Base-by-base conservation (phyloP, 2,888 invertebrate genomes). In the Lepidocyrtoides sp. region DNA sequence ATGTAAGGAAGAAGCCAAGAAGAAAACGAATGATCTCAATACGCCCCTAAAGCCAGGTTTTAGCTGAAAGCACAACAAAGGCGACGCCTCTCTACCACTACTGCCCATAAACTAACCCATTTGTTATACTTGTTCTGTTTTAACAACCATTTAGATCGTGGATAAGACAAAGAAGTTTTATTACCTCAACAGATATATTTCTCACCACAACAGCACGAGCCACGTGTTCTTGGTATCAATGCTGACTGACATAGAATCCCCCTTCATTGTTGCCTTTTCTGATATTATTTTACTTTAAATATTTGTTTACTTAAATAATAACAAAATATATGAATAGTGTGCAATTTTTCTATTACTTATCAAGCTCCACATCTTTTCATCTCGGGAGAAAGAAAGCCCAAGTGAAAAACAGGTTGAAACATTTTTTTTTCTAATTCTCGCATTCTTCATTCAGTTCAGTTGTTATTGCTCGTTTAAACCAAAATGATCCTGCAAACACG, bases 91-190 rank as follows among this genome's bases (percentile, higher is more conserved):
- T 57, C 54, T 14, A 23, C 79, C 77, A 77, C 51, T 51, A 51
- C 26, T 72, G 23, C 72, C 72, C 48, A 75, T 77, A 63, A 87
- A 87, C 88, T 82, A 83, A 83, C 29, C 89, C 89, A 83, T 89
- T 89, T 89, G 89, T 83, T 90, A 75, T 84, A 44, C 66, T 84
- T 90, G 77, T 90, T 69, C 17, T 69, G 32, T 17, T 29, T 66
- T 51, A 84, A 66, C 54, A 36, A 54, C 89, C 66, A 90, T 90
- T 90, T 77, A 90, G 89, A 90, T 90, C 51, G 66, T 20, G 84
- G 89, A 90, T 90, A 90, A 90, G 89, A 66, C 77, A 89, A 89
- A 77, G 12, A 8, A 51, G 77, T 32, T 54, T 79, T 79, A 79
- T 79, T 79, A 26, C 54, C 57, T 2, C 23, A 2, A 77, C 32